These are phyloP conservation scores for Hyles vespertilio DNA, from an alignment of 1,140 invertebrate species.

Conservation along the genomic window DNA sequence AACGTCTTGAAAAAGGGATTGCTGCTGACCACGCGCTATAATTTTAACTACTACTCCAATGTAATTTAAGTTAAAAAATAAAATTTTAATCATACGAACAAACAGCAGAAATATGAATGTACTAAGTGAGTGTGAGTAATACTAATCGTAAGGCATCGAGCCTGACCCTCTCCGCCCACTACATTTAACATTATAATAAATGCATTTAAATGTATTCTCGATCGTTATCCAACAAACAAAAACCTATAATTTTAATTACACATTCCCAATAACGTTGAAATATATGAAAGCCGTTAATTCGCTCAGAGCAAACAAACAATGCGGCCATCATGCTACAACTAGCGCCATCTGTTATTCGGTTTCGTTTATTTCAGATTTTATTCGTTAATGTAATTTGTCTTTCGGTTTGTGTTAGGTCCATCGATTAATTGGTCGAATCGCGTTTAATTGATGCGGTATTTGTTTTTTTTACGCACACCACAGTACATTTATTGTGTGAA, in stretches of 20 bases:
- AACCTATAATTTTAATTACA: conserved; percentile 30
- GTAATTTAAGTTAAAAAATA: too few species aligned
- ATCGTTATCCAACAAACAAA: conserved; percentile 6
- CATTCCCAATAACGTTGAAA: conserved; percentile 14
- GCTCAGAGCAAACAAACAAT: conserved; percentile 33
- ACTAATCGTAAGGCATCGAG: too few species aligned
- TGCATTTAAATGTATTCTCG: too few species aligned
- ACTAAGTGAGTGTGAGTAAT: too few species aligned
- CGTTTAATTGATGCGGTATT: conserved; percentile 8
- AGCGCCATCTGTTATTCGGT: conserved; percentile 32
- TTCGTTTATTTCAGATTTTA: conserved; percentile 24
- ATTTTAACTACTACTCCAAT: too few species aligned
- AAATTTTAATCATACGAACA: too few species aligned
- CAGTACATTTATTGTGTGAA: conserved; percentile 9
- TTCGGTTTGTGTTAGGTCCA: conserved; percentile 17
- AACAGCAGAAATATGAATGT: too few species aligned
- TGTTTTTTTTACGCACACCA: conserved; percentile 5
- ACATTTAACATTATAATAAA: too few species aligned
- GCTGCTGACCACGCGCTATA: too few species aligned
- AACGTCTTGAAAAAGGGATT: too few species aligned
- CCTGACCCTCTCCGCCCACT: too few species aligned
- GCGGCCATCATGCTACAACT: conserved; percentile 17
- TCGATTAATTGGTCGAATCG: conserved; percentile 14
- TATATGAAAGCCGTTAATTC: conserved; percentile 23
- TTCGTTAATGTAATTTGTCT: conserved; percentile 8